phyloP scores from a whole-genome alignment of 2,888 invertebrate genomes.

The Tenthredo scrophulariae region DNA sequence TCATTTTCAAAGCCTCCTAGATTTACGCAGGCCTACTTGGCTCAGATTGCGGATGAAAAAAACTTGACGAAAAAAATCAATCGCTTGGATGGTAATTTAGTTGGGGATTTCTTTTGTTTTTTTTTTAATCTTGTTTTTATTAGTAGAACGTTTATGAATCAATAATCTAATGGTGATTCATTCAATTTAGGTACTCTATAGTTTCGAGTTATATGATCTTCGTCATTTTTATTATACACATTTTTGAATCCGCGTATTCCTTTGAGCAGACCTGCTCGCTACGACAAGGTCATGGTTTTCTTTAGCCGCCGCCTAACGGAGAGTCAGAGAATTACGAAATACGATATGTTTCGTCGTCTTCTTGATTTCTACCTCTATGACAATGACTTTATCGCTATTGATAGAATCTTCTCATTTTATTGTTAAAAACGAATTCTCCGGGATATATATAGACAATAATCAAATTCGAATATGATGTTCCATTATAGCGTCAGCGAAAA shows the following conservation, averaged over 20 bases:
- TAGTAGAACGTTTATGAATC: not conserved
- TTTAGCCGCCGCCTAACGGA: not conserved
- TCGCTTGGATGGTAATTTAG: not conserved
- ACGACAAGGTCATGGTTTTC: not conserved
- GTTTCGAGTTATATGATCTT: not conserved
- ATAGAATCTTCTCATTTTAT: not conserved
- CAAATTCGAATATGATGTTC: not conserved
- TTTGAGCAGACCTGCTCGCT: not conserved
- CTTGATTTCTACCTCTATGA: not conserved
- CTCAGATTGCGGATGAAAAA: not conserved
- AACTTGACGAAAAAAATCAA: conserved; percentile 34
- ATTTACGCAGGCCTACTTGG: conserved; percentile 26
- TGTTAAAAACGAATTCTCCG: not conserved
- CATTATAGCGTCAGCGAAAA: not conserved
- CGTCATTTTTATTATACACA: not conserved
- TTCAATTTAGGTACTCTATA: not conserved
- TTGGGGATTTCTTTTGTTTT: not conserved
- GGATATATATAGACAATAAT: not conserved
- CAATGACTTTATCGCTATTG: not conserved
- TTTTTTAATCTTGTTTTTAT: not conserved
- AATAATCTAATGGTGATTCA: not conserved
- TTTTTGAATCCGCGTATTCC: conserved; percentile 5
- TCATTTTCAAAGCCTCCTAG: conserved; percentile 51
- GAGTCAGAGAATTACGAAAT: not conserved
- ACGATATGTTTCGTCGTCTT: not conserved